Conservation (phyloP, 2,113 vertebrate species). For the Psittacus erithacus region DNA sequence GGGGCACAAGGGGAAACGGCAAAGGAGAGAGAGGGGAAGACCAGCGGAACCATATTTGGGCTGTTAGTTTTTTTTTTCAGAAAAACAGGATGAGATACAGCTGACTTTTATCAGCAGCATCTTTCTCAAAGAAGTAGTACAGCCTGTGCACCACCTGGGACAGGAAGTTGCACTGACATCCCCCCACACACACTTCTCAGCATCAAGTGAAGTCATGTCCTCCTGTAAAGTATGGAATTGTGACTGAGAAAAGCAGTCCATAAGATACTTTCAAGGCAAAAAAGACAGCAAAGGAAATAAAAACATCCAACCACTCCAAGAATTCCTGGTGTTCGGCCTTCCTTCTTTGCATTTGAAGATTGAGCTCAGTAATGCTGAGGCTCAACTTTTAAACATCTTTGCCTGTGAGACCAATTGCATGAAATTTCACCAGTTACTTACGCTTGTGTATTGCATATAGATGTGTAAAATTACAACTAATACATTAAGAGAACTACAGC, state of each 20-base stretch:
- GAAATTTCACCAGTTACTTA: background rate
- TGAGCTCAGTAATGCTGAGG: background rate
- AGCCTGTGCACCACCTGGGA: background rate
- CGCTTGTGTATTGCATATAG: background rate
- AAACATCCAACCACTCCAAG: background rate
- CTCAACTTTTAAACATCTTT: background rate
- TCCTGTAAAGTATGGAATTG: background rate
- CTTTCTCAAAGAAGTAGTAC: background rate
- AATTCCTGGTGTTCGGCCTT: background rate
- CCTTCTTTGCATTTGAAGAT: background rate
- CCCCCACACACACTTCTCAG: background rate
- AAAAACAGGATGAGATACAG: background rate
- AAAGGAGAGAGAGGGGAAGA: background rate
- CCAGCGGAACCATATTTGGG: background rate
- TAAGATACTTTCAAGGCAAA: background rate
- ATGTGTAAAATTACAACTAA: background rate
- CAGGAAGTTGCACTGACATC: background rate
- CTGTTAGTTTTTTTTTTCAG: background rate
- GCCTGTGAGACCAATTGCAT: background rate
- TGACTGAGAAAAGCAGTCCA: background rate
- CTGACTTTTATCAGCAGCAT: background rate
- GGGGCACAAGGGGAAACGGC: fast-evolving
- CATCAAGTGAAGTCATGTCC: background rate
- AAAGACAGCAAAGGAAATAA: background rate
- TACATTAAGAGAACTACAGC: background rate